Base-by-base conservation (phyloP, 1,140 invertebrate species). In the Triops longicaudatus region DNA sequence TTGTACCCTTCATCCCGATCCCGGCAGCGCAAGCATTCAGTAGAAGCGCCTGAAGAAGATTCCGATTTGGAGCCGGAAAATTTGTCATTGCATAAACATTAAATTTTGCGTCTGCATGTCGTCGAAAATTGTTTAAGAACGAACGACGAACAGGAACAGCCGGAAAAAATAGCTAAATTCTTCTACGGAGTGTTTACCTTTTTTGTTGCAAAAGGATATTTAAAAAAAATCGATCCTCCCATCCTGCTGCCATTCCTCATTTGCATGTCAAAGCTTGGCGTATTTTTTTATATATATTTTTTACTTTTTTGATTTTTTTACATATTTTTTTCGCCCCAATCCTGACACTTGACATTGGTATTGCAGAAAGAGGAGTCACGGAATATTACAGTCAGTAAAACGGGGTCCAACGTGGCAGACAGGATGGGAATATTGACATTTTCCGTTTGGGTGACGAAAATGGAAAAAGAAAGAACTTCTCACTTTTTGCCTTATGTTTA, bases 21-120 rank as follows among this genome's bases (percentile, higher is more conserved):
- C 37, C 63, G 76, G 72, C 73, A 73, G 17, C 27, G 76, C 31
- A 77, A 71, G 41, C 76, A 77, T 73, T 73, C 72, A 10, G 76
- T 77, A 26, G 76, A 77, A 22, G 72, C 73, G 26, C 72, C 73
- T n/a, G 42, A 75, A 17, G 74, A 63, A 50, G 76, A 77, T n/a
- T 73, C 72, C 26, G 76, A 77, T n/a, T 73, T 73, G 17, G 76
- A 77, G 44, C 76, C 76, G 26, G 76, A 77, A n/a, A 77, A 77
- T 26, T 43, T 77, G 11, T 77, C 76, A 2, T 27, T 77, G 12
- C 71, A 77, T 44, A 75, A 75, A 75, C 10, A 75, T 44, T 75
- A 63, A 22, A n/a, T 63, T 63, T 63, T n/a, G 10, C 1, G 1
- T 37, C 2, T 37, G 31, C 31, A 37, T 37, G 31, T 37, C 31